Evolutionary conservation across 2,797 vertebrate genomes (phyloP).

Genomic region (Sebastes umbrosus): DNA sequence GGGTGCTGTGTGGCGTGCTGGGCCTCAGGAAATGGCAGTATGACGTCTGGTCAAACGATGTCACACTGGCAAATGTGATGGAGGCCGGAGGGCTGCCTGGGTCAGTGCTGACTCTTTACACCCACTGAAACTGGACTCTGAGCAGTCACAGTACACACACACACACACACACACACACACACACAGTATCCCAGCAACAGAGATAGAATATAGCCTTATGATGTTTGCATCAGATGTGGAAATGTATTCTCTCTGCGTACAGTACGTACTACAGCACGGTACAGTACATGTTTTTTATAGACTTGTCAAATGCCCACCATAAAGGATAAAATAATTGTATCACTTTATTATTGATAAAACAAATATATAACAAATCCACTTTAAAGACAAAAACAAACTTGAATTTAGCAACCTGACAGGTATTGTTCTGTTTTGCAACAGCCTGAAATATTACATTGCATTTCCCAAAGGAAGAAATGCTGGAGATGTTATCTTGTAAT

Average conservation of each 20-base stretch:
- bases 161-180: not conserved
- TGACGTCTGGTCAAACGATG: constrained; percentile 99
- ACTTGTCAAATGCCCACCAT: not conserved
- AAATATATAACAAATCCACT: not conserved
- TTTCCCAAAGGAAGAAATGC: not conserved
- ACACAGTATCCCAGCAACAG: constrained; percentile 21
- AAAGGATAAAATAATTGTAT: not conserved
- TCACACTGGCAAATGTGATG: constrained; percentile 98
- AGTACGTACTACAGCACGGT: not conserved
- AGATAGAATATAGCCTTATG: not conserved
- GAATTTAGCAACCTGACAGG: not conserved
- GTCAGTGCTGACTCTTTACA: constrained; percentile 79
- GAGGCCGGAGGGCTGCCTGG: constrained; percentile 96
- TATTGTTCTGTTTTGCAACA: not conserved
- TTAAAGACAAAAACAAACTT: not conserved
- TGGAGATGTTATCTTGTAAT: not conserved
- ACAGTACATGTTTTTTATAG: not conserved
- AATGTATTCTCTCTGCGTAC: not conserved
- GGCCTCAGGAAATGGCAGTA: constrained; percentile 99
- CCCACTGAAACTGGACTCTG: constrained; percentile 1
- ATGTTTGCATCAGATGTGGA: not conserved
- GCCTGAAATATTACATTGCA: not conserved
- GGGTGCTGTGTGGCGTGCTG: constrained; percentile 96
- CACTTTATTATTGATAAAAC: not conserved
- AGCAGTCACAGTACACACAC: not conserved